phyloP scores from a whole-genome alignment of 1,140 invertebrate genomes.

The Drosophila truncata region DNA sequence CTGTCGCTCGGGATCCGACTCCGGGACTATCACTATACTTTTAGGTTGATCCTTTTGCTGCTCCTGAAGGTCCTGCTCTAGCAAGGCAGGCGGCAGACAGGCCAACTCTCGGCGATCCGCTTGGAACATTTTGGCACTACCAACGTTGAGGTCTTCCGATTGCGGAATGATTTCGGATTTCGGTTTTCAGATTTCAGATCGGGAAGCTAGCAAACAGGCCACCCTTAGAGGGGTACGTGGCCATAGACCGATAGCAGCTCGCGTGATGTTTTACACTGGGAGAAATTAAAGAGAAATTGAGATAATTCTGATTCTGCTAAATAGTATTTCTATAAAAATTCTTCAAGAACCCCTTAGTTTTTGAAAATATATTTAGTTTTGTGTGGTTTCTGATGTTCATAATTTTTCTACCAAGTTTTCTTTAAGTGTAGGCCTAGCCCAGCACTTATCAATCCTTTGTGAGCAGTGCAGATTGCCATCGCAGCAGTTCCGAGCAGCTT shows the following conservation, averaged over 20 bases:
- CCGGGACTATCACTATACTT: constrained; percentile 42
- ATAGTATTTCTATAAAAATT: neutral
- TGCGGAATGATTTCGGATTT: constrained; percentile 42
- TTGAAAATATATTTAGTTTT: too few species aligned
- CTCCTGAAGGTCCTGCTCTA: constrained; percentile 11
- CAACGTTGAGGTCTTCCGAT: constrained; percentile 40
- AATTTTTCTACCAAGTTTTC: neutral
- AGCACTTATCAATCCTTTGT: constrained; percentile 76
- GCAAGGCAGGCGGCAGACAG: neutral
- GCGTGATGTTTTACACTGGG: constrained; percentile 36
- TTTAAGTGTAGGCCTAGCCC: neutral
- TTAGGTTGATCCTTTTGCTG: constrained; percentile 21
- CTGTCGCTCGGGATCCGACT: constrained; percentile 30
- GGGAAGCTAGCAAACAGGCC: constrained; percentile 14
- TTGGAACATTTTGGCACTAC: constrained; percentile 47
- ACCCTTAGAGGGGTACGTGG: constrained; percentile 37
- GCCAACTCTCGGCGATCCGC: constrained; percentile 18
- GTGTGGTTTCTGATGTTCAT: neutral
- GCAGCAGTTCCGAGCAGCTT: constrained; percentile 39
- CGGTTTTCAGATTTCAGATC: neutral
- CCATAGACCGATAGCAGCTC: constrained; percentile 30
- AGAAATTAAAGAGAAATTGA: neutral
- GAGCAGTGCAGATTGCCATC: constrained; percentile 23
- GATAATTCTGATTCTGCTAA: too few species aligned
- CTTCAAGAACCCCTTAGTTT: accelerated